Conservation (phyloP, 2,113 vertebrate species). For the Polyodon spathula region DNA sequence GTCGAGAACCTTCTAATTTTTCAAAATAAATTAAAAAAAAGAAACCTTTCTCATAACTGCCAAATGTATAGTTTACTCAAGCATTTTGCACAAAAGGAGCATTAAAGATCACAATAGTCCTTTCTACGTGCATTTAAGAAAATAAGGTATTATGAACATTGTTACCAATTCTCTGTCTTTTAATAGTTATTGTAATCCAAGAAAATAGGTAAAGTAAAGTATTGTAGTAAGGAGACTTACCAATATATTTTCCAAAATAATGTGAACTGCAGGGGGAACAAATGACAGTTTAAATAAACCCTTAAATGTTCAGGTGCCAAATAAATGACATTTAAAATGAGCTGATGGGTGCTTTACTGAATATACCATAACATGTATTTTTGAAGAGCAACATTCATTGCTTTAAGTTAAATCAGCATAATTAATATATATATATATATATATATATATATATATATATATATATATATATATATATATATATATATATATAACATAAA, state of each 20-base stretch:
- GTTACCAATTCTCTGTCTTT: constrained; percentile 54
- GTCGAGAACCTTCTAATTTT: constrained; percentile 28
- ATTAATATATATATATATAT: too few relatives aligned
- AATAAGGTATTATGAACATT: constrained; percentile 53
- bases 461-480: too few relatives aligned
- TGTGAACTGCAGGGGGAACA: too few relatives aligned
- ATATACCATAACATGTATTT: not conserved
- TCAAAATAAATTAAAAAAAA: constrained; percentile 30
- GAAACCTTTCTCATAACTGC: constrained; percentile 62
- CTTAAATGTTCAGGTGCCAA: constrained; percentile 45
- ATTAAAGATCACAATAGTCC: constrained; percentile 43
- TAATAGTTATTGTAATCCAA: constrained; percentile 53
- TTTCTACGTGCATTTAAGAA: too few relatives aligned
- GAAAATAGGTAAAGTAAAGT: constrained; percentile 46
- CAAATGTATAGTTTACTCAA: constrained; percentile 72
- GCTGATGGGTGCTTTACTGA: constrained; percentile 5
- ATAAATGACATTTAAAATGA: constrained; percentile 17
- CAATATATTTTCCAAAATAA: too few relatives aligned
- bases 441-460: too few relatives aligned
- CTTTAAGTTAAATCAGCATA: too few relatives aligned
- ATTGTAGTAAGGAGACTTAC: too few relatives aligned
- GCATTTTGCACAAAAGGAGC: constrained; percentile 69
- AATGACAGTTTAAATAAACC: constrained; percentile 25
- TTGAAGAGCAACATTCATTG: too few relatives aligned
- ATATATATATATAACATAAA: too few relatives aligned